Evolutionary conservation across 2,113 vertebrate genomes (phyloP), one percentile per base, ranked within the genome.

Genomic region (Oceanites oceanicus): DNA sequence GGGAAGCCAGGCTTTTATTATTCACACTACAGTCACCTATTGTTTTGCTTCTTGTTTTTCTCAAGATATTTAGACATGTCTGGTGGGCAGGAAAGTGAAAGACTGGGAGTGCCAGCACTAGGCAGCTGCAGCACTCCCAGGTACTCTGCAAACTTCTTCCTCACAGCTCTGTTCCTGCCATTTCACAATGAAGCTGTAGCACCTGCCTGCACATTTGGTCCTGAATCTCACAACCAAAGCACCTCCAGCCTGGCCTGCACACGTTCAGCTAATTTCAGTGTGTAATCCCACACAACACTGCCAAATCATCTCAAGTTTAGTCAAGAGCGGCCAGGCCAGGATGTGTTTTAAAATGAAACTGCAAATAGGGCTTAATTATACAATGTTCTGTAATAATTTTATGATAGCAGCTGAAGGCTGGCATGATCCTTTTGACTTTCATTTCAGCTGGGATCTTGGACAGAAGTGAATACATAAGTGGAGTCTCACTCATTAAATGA

Each of bases 41-140:
- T 98, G 97, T 98, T 98, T 91, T 71, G 87, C 95, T 96, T 95
- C 96, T 98, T 98, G 96, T 97, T 98, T 98, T 98, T 93, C 97
- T 97, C 93, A 94, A 95, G 95, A 95, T 88, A 98, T 95, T 97
- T 97, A 97, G 95, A 96, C 89, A 47, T 88, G 97, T 96, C 96
- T 88, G 78, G 94, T 97, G 95, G 94, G 77, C 96, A 97, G 96
- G 97, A 96, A 97, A 98, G 92, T 92, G 91, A 70, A 90, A 90
- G 92, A 70, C 52, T 68, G 62, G 94, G 97, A 91, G 91, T 96
- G 86, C 79, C 72, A 72, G 86, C 92, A 92, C 92, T 63, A 84
- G 90, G 80, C 91, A 96, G 91, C 93, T 7, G 0, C 88, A 82
- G 40, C 53, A 44, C 36, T 82, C 90, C 65, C 83, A 89, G 82